Base-by-base conservation (phyloP, 2,888 invertebrate genomes). In the Cantharis rufa region DNA sequence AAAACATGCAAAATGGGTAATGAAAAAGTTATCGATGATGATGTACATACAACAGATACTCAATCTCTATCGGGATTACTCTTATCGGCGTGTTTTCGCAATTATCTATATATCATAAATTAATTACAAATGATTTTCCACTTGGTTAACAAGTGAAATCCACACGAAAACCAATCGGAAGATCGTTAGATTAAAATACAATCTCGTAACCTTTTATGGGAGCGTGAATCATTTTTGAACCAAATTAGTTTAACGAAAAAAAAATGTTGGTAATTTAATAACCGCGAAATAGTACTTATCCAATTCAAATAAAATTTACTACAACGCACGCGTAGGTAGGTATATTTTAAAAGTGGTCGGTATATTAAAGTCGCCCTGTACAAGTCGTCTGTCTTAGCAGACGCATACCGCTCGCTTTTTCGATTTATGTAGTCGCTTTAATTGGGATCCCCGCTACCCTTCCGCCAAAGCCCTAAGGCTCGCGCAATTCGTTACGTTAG, bases 1-100 rank as follows among this genome's bases (percentile, higher is more conserved):
- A 84, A 86, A 86, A 85, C 87, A 86, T 86, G 87, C 86, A 84
- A 85, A 81, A 85, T 83, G 79, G 84, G 84, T 86, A 86, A 86
- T 85, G 85, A 86, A 86, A 86, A 86, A 85, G 84, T 82, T 85
- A 76, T 74, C 78, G 73, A 76, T 76, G 70, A 62, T 70, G 73
- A 73, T 61, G 61, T 70, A 71, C 70, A 74, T 70, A 71, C 70
- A 76, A 76, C 75, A 75, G 75, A 70, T 79, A 80, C 80, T 80
- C 80, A 81, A 81, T 80, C 79, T 77, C 78, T 75, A 80, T 81
- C 80, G 76, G 73, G 79, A 73, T 69, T 62, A 78, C 71, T 78
- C 74, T 74, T 74, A 77, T 74, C 72, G 28, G n/a, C 15, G 18
- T 73, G 62, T 62, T 62, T 27, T 69, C 69, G 9, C 69, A 27